Evolutionary conservation across 1,140 invertebrate species (phyloP), one percentile per base, ranked within the genome.

Genomic region (Dryas iulia): DNA sequence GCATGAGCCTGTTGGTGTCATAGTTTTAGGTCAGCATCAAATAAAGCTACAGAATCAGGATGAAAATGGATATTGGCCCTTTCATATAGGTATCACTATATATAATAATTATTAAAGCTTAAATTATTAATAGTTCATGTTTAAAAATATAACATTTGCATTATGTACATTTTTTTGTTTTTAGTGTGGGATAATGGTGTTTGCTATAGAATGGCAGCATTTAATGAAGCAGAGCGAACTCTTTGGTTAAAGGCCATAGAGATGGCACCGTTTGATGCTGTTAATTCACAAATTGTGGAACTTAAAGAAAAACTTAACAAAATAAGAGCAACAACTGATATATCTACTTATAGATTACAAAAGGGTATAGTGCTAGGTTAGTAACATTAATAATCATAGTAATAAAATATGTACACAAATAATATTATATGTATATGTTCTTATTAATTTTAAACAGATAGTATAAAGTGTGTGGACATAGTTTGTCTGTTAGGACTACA

Each of bases 191-290:
- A 96, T 65, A 97, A 96, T 74, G 96, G 96, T 21, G 83, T 96
- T 3, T 94, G 94, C 68, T 96, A 97, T 87, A 95, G 96, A 73
- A 93, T 98, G 76, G 96, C 95, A 14, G 95, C 97, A 8, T 93
- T 94, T 31, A 94, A 95, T n/a, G 95, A 97, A 81, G 93, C 93
- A 30, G 97, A 98, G 69, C 93, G 98, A 18, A 95, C 96, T 72
- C 93, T 95, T 56, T 99, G 98, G 98, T 93, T 98, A 66, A 95
- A 97, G 83, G 94, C 95, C 7, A 94, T 99, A 60, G 95, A 97
- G 79, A 92, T 95, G 66, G 96, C 97, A 1, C 97, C 97, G 71
- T 98, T 97, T 90, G 95, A 96, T 58, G 95, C 95, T 72, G 95
- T 98, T 83, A 93, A 96, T 77, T 93, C 95, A 71, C 95, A 97